Evolutionary conservation across 2,113 vertebrate genomes (phyloP), one percentile per base, ranked within the genome.

Genomic region (Scomber japonicus): DNA sequence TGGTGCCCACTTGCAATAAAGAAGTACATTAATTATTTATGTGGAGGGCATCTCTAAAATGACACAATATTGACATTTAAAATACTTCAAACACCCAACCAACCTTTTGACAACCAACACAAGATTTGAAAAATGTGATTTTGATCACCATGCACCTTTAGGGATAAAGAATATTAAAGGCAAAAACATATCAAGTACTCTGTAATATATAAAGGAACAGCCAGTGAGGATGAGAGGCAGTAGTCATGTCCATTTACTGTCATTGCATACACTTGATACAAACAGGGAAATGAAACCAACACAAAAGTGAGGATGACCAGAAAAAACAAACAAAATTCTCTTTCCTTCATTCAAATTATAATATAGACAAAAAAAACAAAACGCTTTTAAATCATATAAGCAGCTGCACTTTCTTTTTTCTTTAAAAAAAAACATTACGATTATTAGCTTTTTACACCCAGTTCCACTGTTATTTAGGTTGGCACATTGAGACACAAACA

Each of bases 161-260:
- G 35, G 35, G 7, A 40, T 7, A 10, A 40, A 40, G 1, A 40
- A 35, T 8, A 35, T 35, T 35, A 35, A 27, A 27, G 24, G 24
- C 31, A 35, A 27, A 63, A 30, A 27, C 24, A 50, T 15, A 35
- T 31, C 4, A 49, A 49, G 49, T 11, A 19, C 16, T 14, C 30
- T 0, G 35, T 40, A 40, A 40, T 40, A 7, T 24, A 5, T 5
- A 48, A 80, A 84, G 21, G 35, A 40, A 0, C 8, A 85, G 60
- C 10, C 70, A 12, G 49, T 12, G 54, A 60, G 40, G 21, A 6
- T 24, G 31, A 62, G 68, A 67, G 75, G 82, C 73, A 80, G 80
- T 80, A 85, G 86, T 90, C 82, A 72, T 49, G 79, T 86, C 35
- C 53, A 31, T 88, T 88, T 90, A 87, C 81, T 83, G 79, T 88